Evolutionary conservation across 1,140 invertebrate genomes (phyloP), one percentile per base, ranked within the genome.

Genomic region (Scylla paramamosain): DNA sequence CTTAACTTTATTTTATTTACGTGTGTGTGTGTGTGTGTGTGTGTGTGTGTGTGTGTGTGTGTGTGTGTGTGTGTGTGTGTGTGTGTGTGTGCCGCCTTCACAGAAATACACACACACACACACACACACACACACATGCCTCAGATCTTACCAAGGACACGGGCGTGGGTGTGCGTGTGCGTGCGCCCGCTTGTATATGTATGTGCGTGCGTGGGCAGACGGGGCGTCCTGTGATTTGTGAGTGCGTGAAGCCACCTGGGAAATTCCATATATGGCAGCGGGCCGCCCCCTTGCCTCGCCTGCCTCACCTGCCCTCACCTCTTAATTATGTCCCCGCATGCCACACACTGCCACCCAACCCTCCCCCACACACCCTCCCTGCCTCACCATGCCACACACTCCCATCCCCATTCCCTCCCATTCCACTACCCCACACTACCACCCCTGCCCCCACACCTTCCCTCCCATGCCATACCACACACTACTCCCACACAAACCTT

Each of bases 181-280:
- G 91, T 39, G 45, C 39, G 45, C 45, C 14, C 32, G 31, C 82
- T 12, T 77, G 82, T 92, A 31, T 83, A 7, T 46, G 82, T 82
- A 29, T 92, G 82, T 84, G 82, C 39, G 39, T 92, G 32, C 32
- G 32, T 45, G 52, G 39, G 82, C n/a, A 82, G 32, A 82, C 0
- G 46, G 25, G 88, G 25, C 20, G 39, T 52, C 93, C 93, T 94
- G 93, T 94, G 93, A 94, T 94, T 94, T 94, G 93, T 91, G 93
- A 94, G 92, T 84, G 93, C 20, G 20, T 67, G 67, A n/a, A 7
- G 93, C 83, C 93, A 91, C 93, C n/a, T n/a, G 93, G 93, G 93
- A 94, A 94, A 94, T 94, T 89, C 52, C 45, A 84, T 59, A 94
- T 94, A 94, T 94, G 93, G 93, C 31, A n/a, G 31, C 67, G 87